Evolutionary conservation across 2,113 vertebrate genomes (phyloP), one percentile per base, ranked within the genome.

Genomic region (Cephalopterus ornatus): DNA sequence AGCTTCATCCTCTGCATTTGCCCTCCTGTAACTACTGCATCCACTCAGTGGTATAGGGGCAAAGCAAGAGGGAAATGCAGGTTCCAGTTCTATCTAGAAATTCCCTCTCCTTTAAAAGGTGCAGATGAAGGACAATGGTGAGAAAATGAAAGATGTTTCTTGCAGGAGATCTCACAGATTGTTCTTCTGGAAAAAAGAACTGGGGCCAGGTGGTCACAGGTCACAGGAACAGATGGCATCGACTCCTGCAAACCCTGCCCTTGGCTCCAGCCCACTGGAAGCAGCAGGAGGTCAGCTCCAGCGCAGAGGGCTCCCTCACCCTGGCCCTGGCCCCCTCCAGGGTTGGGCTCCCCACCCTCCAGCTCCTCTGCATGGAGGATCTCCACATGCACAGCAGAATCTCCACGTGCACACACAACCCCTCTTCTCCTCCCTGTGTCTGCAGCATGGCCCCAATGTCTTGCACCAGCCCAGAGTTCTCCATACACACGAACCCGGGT

Each of bases 71-170:
- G 14, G 11, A 87, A 22, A 11, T 72, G 47, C n/a, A 79, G 24
- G 8, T 2, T 32, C 6, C 35, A 3, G 14, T 1, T 56, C 58
- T 26, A 5, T 14, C 58, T 49, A 32, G 11, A 63, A 41, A 35
- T 14, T n/a, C 15, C 14, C 20, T 32, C 21, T 28, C 8, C 16
- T 71, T 71, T 55, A 24, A 30, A 79, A 42, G 27, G 49, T 26
- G 28, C 58, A 0, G 1, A 8, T 28, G 91, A 87, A 96, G 91
- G 94, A n/a, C 85, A 58, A 14, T 22, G 12, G 83, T 92, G 94
- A 85, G 94, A 95, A 96, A 92, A 79, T 23, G 26, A 83, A 97
- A 97, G 74, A 39, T 96, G 95, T 83, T 87, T 81, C 58, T 63
- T 74, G 50, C 96, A 88, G 92, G 97, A 97, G 82, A 61, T 33